Base-by-base conservation (phyloP, 2,113 vertebrate species). In the Nothocercus nigrocapillus region DNA sequence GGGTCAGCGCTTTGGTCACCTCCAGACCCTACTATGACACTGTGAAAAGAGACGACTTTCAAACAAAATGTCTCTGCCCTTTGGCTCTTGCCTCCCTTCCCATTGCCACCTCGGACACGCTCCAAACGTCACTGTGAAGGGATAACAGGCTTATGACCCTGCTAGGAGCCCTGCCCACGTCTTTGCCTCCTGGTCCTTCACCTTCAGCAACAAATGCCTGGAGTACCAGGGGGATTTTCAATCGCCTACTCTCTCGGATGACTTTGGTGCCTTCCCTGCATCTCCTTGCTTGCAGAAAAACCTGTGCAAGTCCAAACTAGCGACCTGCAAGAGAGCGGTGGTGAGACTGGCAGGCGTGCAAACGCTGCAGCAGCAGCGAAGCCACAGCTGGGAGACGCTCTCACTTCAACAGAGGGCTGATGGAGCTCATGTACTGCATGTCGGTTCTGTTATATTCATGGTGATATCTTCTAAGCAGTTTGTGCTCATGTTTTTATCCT, bases 211-310 rank as follows among this genome's bases (percentile, higher is more conserved):
- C 36, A 28, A 32, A 19, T 4, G 13, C 51, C 27, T 54, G 32
- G 70, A 27, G 7, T 27, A 25, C 30, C 14, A 32, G 51, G 21
- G 53, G 72, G 21, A 56, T 49, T 40, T 47, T 47, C 36, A 47
- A 63, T 16, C 3, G 0, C 20, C 86, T 24, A 28, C 32, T 54
- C 4, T 0, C 40, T 36, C 0, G 0, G 38, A 38, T 13, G 74
- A 24, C 32, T 24, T 36, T 63, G 34, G 61, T 15, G 22, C 24
- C 21, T 34, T 84, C 42, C 18, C 66, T 32, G 5, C 32, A 45
- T 14, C 38, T 30, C 81, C 0, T 1, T 9, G 13, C 53, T 56
- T 40, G 21, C 54, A 73, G 9, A 45, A 47, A 51, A 62, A 11
- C 17, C 14, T 8, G 14, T 27, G 2, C 7, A 3, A 34, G 28